Base-by-base conservation (phyloP, 2,797 vertebrate species). In the Taenioides sp. region DNA sequence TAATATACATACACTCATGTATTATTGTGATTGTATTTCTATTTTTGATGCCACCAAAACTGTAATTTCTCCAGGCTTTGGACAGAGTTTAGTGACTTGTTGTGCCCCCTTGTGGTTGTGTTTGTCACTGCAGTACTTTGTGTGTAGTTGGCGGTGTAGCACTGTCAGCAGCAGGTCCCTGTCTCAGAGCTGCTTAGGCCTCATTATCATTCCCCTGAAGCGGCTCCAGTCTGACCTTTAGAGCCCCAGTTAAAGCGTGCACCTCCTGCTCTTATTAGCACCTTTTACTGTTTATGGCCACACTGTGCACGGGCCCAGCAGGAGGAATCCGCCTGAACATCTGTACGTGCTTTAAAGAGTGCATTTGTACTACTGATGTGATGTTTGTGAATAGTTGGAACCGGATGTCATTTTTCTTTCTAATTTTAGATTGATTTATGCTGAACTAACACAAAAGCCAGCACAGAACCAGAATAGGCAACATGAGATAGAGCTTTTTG, bases 221-320 rank as follows among this genome's bases (percentile, higher is more conserved):
- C 25, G 52, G 68, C 76, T 66, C 73, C 22, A 10, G 2, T 83
- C 84, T 87, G 84, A 89, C 88, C 87, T 86, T 86, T 90, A 63
- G 76, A 64, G 76, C 73, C 74, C 28, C 17, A 62, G 10, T 77
- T 72, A 78, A 71, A 77, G 67, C 4, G 12, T 61, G 37, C 72
- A 69, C 68, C 23, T 71, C 68, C 60, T 81, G 81, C 87, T 81
- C 83, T 88, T 83, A 80, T 91, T 87, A 87, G 77, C 75, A 77
- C 76, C 77, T 79, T 76, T 84, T 70, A 71, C 58, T 40, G 49
- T 54, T 60, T 75, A 74, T 84, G 86, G 74, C 59, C 83, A 79
- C 78, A 73, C 79, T 62, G 43, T 49, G 58, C 69, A 55, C 67
- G 66, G 70, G 77, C 65, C 60, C 18, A 37, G 28, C 20, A 23